Base-by-base conservation (phyloP, 2,113 vertebrate genomes). In the Notarius quadriscutis region DNA sequence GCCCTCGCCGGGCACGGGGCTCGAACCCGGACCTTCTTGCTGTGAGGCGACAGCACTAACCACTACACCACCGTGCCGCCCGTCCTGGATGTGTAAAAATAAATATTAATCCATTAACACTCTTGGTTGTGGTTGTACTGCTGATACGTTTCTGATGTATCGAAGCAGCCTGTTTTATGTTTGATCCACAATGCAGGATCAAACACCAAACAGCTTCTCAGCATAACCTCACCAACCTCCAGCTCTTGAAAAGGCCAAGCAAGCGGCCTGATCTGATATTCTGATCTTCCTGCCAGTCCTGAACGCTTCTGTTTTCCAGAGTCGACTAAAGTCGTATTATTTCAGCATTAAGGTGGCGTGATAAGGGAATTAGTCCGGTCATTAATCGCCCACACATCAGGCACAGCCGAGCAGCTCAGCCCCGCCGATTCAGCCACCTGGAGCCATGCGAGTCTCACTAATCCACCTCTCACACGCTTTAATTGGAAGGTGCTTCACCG, bases 341-440 rank as follows among this genome's bases (percentile, higher is more conserved):
- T 95, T 94, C 94, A 92, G 93, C 94, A 93, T 95, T 94, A 94
- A 94, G 94, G 94, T 94, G 88, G 90, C 87, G 93, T 92, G 95
- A 95, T 95, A 94, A 95, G 94, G 93, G 94, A 95, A 95, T 95
- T 94, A 95, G 93, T 92, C 92, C 91, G 93, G 92, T 94, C 94
- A 95, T 95, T 95, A 95, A 95, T 95, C 92, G 93, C 93, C 94
- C 94, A 93, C 94, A 94, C 93, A 93, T 94, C 93, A 93, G 93
- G 95, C 91, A 92, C 93, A 94, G 93, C 90, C 81, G 93, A 94
- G 94, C 94, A 92, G 93, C 94, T 94, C 93, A 91, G 93, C 92
- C 93, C 41, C 93, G 92, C 92, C 93, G 93, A 93, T 95, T 94
- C 93, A 95, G 93, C 84, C 91, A 93, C 91, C 92, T 92, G 93